Base-by-base conservation (phyloP, 2,888 invertebrate species). In the Archips crataeganus region DNA sequence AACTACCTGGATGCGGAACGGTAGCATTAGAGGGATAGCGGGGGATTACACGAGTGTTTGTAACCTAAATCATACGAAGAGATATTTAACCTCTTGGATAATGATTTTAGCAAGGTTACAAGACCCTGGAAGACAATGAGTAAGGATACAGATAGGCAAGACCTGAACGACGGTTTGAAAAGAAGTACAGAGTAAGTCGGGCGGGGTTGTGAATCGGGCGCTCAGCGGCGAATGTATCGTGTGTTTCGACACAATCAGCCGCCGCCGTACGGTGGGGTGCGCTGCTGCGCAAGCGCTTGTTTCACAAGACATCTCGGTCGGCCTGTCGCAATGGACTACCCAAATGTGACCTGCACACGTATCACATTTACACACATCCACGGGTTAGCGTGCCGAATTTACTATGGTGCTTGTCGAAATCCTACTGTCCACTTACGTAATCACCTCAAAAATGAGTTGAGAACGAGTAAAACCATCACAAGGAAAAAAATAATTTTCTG, bases 331-430 rank as follows among this genome's bases (percentile, higher is more conserved):
- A 94, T 82, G 88, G 86, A 86, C 91, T 91, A 93, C 92, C 94
- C 92, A 92, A 94, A 94, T 92, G 93, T 93, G 93, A 93, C 92
- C 92, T 89, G 89, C 87, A 92, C 93, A 93, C 92, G 90, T 92
- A 93, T 93, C 90, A 84, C 85, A 85, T 92, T 91, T 74, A 73
- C 73, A 88, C 90, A 88, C 85, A 84, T 88, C 82, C 85, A 82
- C 84, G 79, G 82, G 80, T 83, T 81, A 84, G 82, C 79, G 81
- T 80, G 80, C 80, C 79, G 83, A 84, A 85, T 85, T 80, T 79
- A 73, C 77, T 77, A 76, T 76, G 77, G 73, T 74, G 70, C 71
- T 64, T 71, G 57, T 64, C 62, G 70, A 74, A 67, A 71, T 64
- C 45, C 45, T 67, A 61, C 49, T 39, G 51, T 61, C 32, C 57